These are phyloP conservation scores for Drosophila acutilabella DNA, from an alignment of 2,888 invertebrate genomes.

Conservation along the genomic window DNA sequence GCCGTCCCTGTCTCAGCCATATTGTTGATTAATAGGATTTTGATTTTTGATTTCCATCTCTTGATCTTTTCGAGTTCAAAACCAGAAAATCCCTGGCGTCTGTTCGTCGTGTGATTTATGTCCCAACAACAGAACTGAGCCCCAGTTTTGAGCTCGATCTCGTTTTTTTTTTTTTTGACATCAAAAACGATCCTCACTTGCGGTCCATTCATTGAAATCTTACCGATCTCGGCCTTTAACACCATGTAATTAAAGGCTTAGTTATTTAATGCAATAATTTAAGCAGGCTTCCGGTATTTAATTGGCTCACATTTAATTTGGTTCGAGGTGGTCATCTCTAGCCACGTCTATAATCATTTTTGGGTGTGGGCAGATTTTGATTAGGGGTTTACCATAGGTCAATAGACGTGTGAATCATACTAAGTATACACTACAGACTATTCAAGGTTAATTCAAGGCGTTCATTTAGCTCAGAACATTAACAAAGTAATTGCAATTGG, in stretches of 20 bases:
- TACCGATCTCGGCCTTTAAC: slow-evolving; percentile 14
- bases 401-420: slow-evolving; percentile 56
- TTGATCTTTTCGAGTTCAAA: slow-evolving; percentile 51
- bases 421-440: neutral
- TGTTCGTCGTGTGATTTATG: slow-evolving; percentile 68
- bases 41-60: slow-evolving; percentile 63
- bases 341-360: slow-evolving; percentile 1
- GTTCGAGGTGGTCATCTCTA: slow-evolving; percentile 59
- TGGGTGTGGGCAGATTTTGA: slow-evolving; percentile 57
- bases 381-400: slow-evolving; percentile 58
- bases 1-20: slow-evolving; percentile 16
- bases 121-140: slow-evolving; percentile 19
- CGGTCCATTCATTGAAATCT: slow-evolving; percentile 42
- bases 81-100: slow-evolving; percentile 45
- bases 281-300: slow-evolving; percentile 73
- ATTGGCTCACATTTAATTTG: slow-evolving; percentile 65
- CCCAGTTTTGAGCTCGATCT: slow-evolving; percentile 8
- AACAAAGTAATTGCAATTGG: slow-evolving; percentile 5
- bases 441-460: slow-evolving; percentile 52
- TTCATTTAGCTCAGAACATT: slow-evolving; percentile 4
- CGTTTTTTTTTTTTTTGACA: slow-evolving; percentile 20
- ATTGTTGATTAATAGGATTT: slow-evolving; percentile 76
- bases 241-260: slow-evolving; percentile 77
- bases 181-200: slow-evolving; percentile 34
- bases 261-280: slow-evolving; percentile 73